Evolutionary conservation across 2,888 invertebrate species (phyloP), one percentile per base, ranked within the genome.

Genomic region (Neuroscelio doddi): DNA sequence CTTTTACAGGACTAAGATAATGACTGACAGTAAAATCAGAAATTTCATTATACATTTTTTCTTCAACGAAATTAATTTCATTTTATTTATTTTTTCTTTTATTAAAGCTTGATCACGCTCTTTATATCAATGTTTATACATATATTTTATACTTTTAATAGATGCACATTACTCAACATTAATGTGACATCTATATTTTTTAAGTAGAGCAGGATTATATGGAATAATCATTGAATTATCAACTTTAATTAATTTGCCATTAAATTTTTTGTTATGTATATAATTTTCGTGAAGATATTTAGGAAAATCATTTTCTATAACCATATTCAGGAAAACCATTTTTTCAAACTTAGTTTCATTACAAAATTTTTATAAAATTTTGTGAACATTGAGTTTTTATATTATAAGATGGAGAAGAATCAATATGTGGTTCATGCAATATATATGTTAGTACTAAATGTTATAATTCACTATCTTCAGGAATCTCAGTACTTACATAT

Each of bases 81-180:
- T 39, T 26, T 34, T 44, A 8, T 5, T 29, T 9, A 5, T 12
- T 24, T 21, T 16, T 14, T 32, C 42, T 7, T 14, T 41, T 44
- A 16, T 41, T n/a, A n/a, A 38, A 4, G 15, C 41, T 30, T 39
- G 9, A 58, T 64, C 68, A 17, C 42, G 51, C 8, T 61, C 65
- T 59, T 67, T 67, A 10, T 67, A 59, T 21, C 64, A 26, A 51
- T 65, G 68, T 41, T 63, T 53, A 41, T 64, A 56, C 4, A 69
- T 44, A 15, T 67, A 64, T 58, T 70, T 65, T 1, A 30, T 62
- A 27, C 66, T 53, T 44, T 55, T 52, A 4, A 70, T 47, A 0
- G 47, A 65, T 44, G 63, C 63, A 58, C 68, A 68, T 53, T 64
- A 64, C 45, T 69, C 62, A 30, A 67, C 64, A 34, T 67, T 64